These are phyloP conservation scores for Zeuzera pyrina DNA, from an alignment of 2,888 invertebrate species.

Conservation along the genomic window DNA sequence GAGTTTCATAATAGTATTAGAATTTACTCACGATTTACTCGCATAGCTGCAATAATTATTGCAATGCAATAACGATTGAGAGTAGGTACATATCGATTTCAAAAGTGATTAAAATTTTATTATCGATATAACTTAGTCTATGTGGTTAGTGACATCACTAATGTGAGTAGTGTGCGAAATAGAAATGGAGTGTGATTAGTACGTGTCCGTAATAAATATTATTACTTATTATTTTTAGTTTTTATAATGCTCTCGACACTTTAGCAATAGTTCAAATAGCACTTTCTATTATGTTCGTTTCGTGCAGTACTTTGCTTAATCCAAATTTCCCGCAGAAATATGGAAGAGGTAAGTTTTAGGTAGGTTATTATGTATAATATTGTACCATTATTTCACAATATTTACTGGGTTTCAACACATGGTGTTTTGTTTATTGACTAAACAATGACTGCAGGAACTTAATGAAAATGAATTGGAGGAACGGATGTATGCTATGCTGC, in stretches of 20 bases:
- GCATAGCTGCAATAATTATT: no score
- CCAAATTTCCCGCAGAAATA: constrained; percentile 53
- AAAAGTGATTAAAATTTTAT: no score
- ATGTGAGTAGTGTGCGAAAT: no score
- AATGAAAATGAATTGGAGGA: constrained; percentile 65
- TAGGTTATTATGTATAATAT: constrained; percentile 37
- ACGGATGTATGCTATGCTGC: constrained; percentile 61
- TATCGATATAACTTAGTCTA: no score
- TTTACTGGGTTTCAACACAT: constrained; percentile 14
- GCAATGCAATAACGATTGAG: no score
- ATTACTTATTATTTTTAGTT: constrained; percentile 48
- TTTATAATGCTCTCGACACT: constrained; percentile 53
- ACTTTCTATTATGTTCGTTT: constrained; percentile 64
- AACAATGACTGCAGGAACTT: constrained; percentile 48
- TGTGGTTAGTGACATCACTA: no score
- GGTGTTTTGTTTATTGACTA: no score
- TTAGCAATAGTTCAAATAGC: constrained; percentile 41
- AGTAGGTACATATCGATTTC: no score
- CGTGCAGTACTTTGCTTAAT: constrained; percentile 47
- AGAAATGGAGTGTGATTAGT: constrained; percentile 45
- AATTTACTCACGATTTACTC: no score
- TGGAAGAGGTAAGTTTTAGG: constrained; percentile 62
- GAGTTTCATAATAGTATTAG: no score
- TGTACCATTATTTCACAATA: constrained; percentile 27
- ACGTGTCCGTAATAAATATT: constrained; percentile 53